Evolutionary conservation across 35 echinoderm and acorn worm species (phyloP).

Genomic region (Strongylocentrotus purpuratus): DNA sequence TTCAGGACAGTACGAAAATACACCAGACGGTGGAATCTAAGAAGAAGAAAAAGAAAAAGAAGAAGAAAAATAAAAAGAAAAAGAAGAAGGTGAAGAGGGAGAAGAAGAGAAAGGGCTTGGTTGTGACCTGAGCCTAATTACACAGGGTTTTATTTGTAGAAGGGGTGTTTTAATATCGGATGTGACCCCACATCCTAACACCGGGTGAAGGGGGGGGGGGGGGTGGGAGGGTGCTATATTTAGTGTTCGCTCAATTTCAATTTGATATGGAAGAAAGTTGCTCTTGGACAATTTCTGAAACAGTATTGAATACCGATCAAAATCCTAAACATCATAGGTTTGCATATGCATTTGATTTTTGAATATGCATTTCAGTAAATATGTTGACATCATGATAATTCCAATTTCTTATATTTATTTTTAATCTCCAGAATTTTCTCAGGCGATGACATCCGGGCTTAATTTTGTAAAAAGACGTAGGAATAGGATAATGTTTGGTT

Average conservation of each 20-base stretch:
- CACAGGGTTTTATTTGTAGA: neutral
- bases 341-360: too few species aligned
- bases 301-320: too few species aligned
- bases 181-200: neutral
- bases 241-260: neutral
- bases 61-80: slow-evolving; percentile 15
- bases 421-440: too few species aligned
- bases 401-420: too few species aligned
- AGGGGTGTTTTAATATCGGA: neutral
- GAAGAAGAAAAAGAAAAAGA: slow-evolving; percentile 12
- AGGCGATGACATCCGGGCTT: too few species aligned
- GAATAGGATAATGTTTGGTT: too few species aligned
- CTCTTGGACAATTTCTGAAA: too few species aligned
- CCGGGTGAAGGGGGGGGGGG: too few species aligned
- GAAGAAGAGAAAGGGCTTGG: neutral
- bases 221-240: neutral
- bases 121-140: neutral
- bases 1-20: neutral
- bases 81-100: neutral
- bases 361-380: too few species aligned
- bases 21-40: neutral
- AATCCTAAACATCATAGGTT: too few species aligned
- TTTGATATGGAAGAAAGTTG: neutral
- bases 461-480: too few species aligned
- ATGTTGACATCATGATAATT: too few species aligned